Evolutionary conservation across 2,113 vertebrate species (phyloP), one percentile per base, ranked within the genome.

Genomic region (Callithrix jacchus): DNA sequence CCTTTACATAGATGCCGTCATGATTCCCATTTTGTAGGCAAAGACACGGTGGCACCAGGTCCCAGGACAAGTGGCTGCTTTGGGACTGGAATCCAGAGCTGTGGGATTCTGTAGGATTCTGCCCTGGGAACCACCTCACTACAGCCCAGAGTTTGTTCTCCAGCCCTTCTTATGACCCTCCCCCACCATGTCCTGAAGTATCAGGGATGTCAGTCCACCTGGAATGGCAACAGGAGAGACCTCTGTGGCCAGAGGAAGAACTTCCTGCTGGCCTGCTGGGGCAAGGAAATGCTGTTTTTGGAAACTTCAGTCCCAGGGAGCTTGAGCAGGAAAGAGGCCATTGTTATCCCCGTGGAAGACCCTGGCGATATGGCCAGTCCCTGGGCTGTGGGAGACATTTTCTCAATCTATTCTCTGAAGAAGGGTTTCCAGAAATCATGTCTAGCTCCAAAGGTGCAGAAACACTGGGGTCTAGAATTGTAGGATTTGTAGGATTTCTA

Each of bases 151-250:
- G n/a, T 35, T 68, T 42, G 40, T 27, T 52, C 61, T 27, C 30
- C 56, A 42, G 14, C 32, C 2, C 7, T 52, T 13, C 0, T 2
- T 20, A 6, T 0, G 11, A 14, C 20, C 16, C 40, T 13, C 23
- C 32, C 11, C n/a, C 35, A 4, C 40, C 11, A 37, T 2, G 20
- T 58, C n/a, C 76, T 30, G 23, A 66, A 76, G 56, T 56, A 45
- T 11, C n/a, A 18, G 23, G 23, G 71, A 66, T n/a, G 61, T 10
- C 8, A 3, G 76, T 6, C 13, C 12, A 37, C 35, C 7, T 45
- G 3, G 17, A 8, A 37, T 64, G 23, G 20, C 37, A n/a, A 47
- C 10, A 17, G 40, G 42, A 37, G 54, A 96, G 90, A 47, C 45
- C 42, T 49, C 58, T 0, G 2, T 35, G 30, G 54, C 47, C 68